A percentile compares a stretch with the other conserved stretches of the same genome.
phyloP scores from a whole-genome alignment of 2,797 vertebrate genomes.

The Helostoma temminkii region DNA sequence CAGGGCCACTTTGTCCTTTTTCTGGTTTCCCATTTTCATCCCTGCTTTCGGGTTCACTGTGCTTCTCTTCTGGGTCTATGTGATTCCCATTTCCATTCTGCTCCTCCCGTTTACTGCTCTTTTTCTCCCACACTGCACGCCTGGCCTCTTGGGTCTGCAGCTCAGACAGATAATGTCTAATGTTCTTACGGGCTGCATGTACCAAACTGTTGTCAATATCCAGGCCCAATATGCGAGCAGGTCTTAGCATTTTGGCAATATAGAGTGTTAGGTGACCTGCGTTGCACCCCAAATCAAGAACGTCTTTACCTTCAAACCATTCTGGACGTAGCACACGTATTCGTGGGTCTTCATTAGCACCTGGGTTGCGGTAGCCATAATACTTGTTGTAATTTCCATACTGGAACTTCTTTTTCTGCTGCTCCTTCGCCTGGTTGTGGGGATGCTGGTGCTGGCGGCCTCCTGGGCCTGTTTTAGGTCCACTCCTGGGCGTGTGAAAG shows the following conservation, averaged over 20 bases:
- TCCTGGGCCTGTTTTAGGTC: conserved; percentile 46
- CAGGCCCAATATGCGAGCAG: conserved; percentile 88
- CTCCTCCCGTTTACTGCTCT: conserved; percentile 50
- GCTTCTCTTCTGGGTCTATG: conserved; percentile 50
- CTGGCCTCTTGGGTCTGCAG: conserved; percentile 81
- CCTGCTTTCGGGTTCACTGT: conserved; percentile 49
- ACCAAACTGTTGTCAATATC: conserved; percentile 90
- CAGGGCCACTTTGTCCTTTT: conserved; percentile 49
- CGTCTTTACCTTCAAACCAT: conserved; percentile 91
- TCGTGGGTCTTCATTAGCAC: conserved; percentile 87
- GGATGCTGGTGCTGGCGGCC: conserved; percentile 71
- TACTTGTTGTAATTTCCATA: conserved; percentile 97
- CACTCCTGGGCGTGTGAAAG: conserved; percentile 72
- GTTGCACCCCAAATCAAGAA: conserved; percentile 94
- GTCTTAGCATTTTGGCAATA: conserved; percentile 89
- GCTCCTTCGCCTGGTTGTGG: conserved; percentile 59
- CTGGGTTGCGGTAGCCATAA: conserved; percentile 95
- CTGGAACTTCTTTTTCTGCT: conserved; percentile 87
- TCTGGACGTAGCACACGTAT: conserved; percentile 85
- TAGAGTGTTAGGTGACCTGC: conserved; percentile 92
- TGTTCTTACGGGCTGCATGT: conserved; percentile 91
- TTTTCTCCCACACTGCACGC: conserved; percentile 53
- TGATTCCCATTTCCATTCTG: conserved; percentile 51
- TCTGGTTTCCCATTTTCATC: conserved; percentile 61
- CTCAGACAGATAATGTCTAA: conserved; percentile 93